phyloP scores from a whole-genome alignment of 1,140 invertebrate species.

The Acromyrmex charruanus region DNA sequence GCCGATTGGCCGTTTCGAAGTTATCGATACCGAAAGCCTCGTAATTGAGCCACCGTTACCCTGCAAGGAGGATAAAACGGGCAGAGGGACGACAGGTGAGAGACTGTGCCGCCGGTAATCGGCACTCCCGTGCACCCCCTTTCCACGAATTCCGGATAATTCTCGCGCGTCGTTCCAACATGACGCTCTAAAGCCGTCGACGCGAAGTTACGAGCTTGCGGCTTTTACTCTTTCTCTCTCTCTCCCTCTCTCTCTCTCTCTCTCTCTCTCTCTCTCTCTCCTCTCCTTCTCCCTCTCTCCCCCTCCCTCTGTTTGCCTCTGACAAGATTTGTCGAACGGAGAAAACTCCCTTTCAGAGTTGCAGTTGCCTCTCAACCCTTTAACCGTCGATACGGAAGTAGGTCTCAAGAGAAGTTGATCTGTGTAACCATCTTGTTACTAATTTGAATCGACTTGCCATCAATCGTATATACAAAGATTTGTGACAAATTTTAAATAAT shows the following conservation, averaged over 20 bases:
- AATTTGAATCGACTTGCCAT: constrained; percentile 21
- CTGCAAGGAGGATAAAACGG: constrained; percentile 58
- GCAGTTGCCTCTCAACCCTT: constrained; percentile 8
- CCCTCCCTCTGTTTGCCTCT: constrained; percentile 34
- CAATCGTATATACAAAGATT: not conserved
- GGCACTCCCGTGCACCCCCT: not conserved
- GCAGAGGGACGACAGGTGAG: constrained; percentile 66
- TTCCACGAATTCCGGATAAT: constrained; percentile 48
- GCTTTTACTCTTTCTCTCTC: constrained; percentile 50
- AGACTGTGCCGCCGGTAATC: constrained; percentile 50
- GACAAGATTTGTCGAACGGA: constrained; percentile 42
- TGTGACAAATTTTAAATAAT: not conserved
- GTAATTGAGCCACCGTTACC: constrained; percentile 66
- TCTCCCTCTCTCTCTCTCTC: not conserved
- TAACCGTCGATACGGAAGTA: constrained; percentile 29
- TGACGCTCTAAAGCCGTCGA: constrained; percentile 59
- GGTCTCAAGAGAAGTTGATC: constrained; percentile 12
- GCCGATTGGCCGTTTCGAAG: constrained; percentile 69
- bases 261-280: not conserved
- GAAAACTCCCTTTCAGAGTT: constrained; percentile 26
- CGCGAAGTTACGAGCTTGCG: constrained; percentile 57
- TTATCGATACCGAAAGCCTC: constrained; percentile 65
- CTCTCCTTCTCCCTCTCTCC: not conserved
- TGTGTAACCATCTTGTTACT: constrained; percentile 13
- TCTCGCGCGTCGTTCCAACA: constrained; percentile 65